A percentile compares a stretch with the other conserved stretches of the same genome.
Conservation (phyloP, 2,888 invertebrate species). For the Slavum lentiscoides region DNA sequence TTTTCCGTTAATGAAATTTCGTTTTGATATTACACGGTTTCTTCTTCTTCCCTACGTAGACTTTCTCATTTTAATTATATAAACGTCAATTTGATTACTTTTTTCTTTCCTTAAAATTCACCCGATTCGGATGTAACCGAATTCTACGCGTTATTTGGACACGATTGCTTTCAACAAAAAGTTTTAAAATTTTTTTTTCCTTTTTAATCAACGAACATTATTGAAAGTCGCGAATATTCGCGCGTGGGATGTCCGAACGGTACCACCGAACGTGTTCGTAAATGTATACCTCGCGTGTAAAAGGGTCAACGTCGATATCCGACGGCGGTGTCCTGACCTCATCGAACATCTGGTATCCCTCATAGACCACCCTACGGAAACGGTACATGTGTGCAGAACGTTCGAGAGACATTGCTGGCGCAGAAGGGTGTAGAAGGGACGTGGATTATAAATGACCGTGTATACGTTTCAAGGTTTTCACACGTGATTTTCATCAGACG, state of each 20-base stretch:
- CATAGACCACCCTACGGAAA: conserved; percentile 7
- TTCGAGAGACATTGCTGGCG: neutral
- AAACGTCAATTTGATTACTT: no score
- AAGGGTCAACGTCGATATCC: conserved; percentile 26
- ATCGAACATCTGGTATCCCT: conserved; percentile 38
- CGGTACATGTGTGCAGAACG: neutral
- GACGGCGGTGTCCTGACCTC: conserved; percentile 17
- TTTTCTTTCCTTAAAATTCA: no score
- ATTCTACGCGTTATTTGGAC: neutral
- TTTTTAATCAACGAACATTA: conserved; percentile 42
- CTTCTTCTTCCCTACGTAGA: no score
- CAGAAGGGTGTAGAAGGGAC: neutral
- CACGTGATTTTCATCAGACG: conserved; percentile 1
- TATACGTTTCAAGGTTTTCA: neutral
- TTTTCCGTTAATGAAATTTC: no score
- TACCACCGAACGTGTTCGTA: conserved; percentile 10
- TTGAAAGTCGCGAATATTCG: conserved; percentile 5
- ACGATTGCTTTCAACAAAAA: conserved; percentile 11
- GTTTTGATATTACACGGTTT: no score
- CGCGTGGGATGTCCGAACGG: conserved; percentile 30
- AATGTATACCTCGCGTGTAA: neutral
- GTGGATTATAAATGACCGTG: neutral
- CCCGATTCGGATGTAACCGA: no score
- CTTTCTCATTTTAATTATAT: no score
- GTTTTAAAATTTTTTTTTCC: neutral